phyloP scores from a whole-genome alignment of 2,888 invertebrate genomes.

The Andricus curvator region DNA sequence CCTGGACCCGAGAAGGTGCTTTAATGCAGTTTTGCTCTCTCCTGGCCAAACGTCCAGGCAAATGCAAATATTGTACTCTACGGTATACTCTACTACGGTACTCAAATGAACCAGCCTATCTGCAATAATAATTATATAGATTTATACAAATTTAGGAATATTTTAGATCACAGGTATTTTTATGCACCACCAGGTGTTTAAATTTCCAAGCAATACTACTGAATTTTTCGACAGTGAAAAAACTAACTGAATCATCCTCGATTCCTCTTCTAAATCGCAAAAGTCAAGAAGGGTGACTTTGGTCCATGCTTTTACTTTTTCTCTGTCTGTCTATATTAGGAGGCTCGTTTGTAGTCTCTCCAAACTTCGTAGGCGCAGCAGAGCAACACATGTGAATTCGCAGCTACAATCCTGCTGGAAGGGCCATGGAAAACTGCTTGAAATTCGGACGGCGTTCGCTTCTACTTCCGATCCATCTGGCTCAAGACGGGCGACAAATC shows the following conservation, averaged over 20 bases:
- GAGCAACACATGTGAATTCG: constrained; percentile 36
- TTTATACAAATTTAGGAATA: no score
- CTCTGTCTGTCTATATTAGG: constrained; percentile 27
- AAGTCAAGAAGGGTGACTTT: constrained; percentile 5
- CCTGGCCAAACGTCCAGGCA: no score
- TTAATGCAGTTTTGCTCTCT: no score
- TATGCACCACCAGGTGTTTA: no score
- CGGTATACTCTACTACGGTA: no score
- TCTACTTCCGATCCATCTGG: constrained; percentile 75
- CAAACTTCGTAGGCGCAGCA: constrained; percentile 17
- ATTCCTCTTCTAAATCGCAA: not conserved
- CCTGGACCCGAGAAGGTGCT: no score
- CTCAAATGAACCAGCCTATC: no score
- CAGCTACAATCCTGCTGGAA: constrained; percentile 21
- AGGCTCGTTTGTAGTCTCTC: constrained; percentile 29
- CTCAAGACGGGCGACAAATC: constrained; percentile 75
- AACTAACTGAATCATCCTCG: not conserved
- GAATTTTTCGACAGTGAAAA: not conserved
- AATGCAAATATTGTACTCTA: no score
- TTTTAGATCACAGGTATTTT: no score
- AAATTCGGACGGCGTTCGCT: constrained; percentile 71
- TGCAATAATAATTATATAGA: no score
- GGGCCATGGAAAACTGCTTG: constrained; percentile 60
- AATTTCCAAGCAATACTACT: no score
- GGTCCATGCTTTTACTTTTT: not conserved